Conservation (phyloP, 2,888 invertebrate species). For the Caradrina kadenii region DNA sequence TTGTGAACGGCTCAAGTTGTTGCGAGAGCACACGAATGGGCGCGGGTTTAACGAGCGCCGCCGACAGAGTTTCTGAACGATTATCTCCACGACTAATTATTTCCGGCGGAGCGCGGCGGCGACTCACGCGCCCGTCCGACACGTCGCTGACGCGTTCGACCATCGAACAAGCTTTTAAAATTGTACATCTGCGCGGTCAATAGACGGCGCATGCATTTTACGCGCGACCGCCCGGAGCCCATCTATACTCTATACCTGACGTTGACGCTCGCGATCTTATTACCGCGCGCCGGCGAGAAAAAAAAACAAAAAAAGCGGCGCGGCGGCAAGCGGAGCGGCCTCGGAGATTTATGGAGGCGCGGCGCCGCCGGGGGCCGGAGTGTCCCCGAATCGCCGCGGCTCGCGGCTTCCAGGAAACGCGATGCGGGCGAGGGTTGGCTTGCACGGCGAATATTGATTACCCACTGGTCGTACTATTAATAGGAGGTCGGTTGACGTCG, state of each 20-base stretch:
- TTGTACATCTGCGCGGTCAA: conserved; percentile 79
- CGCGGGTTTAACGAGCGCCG: conserved; percentile 65
- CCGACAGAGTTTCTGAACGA: conserved; percentile 71
- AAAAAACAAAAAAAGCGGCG: conserved; percentile 85
- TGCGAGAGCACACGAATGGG: conserved; percentile 64
- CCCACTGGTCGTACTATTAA: conserved; percentile 82
- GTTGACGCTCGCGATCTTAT: conserved; percentile 87
- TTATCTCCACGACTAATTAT: conserved; percentile 82
- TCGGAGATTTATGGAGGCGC: conserved; percentile 87
- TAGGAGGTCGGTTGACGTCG: conserved; percentile 77
- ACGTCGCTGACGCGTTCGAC: conserved; percentile 56
- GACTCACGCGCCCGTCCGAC: conserved; percentile 65
- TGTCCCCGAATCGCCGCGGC: conserved; percentile 70
- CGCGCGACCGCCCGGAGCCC: conserved; percentile 69
- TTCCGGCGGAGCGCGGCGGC: conserved; percentile 71
- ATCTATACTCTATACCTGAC: conserved; percentile 88
- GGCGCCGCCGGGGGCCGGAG: conserved; percentile 83
- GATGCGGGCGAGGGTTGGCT: conserved; percentile 80
- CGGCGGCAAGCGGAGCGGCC: conserved; percentile 76
- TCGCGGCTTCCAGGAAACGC: conserved; percentile 82
- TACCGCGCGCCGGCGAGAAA: conserved; percentile 76
- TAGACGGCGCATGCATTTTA: conserved; percentile 72
- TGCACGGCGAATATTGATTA: conserved; percentile 87
- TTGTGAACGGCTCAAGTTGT: conserved; percentile 63
- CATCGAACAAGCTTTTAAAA: conserved; percentile 66